phyloP scores from a whole-genome alignment of 1,140 invertebrate genomes.

The Nasonia longicornis region DNA sequence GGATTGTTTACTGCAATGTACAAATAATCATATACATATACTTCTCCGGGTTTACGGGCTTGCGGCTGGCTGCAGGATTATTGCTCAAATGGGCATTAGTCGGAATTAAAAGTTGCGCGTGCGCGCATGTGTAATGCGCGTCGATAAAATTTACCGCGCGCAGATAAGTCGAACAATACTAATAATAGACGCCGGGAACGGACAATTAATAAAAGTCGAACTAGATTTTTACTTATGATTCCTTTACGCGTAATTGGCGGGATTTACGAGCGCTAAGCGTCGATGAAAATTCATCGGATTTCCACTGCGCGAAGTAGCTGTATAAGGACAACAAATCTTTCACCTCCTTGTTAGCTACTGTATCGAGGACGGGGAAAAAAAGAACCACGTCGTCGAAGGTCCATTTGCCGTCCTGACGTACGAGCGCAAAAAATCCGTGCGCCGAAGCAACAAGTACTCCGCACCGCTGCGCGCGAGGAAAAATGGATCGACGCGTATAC shows the following conservation, averaged over 20 bases:
- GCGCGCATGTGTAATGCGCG: background rate
- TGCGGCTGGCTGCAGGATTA: background rate
- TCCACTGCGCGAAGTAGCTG: background rate
- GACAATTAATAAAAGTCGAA: background rate
- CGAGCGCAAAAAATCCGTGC: background rate
- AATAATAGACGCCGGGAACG: background rate
- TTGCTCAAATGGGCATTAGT: background rate
- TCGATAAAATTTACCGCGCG: background rate
- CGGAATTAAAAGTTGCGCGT: background rate
- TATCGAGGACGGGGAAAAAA: background rate
- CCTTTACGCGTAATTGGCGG: background rate
- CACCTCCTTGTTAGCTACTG: too few species aligned
- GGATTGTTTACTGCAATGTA: conserved; percentile 4
- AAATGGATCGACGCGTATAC: background rate
- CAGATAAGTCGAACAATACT: background rate
- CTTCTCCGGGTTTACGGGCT: background rate
- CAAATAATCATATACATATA: background rate
- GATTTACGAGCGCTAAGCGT: background rate
- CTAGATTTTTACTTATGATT: background rate
- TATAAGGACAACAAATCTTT: too few species aligned
- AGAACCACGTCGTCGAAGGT: conserved; percentile 9
- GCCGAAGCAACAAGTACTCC: conserved; percentile 13
- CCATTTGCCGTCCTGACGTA: conserved; percentile 14
- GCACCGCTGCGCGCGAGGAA: conserved; percentile 4
- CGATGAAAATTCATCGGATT: background rate